phyloP scores from a whole-genome alignment of 2,113 vertebrate species.

The Coreoperca whiteheadi region DNA sequence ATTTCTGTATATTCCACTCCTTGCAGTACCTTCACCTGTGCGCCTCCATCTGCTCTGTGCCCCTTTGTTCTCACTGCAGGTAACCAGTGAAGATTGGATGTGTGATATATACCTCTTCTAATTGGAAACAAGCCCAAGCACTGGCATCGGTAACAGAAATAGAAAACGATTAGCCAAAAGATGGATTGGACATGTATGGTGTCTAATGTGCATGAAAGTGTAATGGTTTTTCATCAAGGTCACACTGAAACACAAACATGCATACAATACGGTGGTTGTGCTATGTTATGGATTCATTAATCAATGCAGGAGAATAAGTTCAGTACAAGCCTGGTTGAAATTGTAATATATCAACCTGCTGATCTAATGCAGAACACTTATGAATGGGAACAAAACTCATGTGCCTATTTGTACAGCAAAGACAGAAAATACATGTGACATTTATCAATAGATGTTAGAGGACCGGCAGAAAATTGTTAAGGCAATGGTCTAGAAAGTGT shows the following conservation, averaged over 20 bases:
- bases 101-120: conserved; percentile 72
- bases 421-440: conserved; percentile 27
- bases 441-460: too few species aligned
- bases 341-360: conserved; percentile 50
- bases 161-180: conserved; percentile 66
- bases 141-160: conserved; percentile 57
- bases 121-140: conserved; percentile 69
- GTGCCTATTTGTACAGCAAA: conserved; percentile 2
- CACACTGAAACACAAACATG: conserved; percentile 67
- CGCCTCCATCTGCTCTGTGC: conserved; percentile 4
- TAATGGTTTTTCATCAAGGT: conserved; percentile 75
- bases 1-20: conserved; percentile 62
- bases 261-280: conserved; percentile 33
- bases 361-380: conserved; percentile 22
- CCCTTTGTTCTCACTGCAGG: conserved; percentile 64
- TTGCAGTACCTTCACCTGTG: conserved; percentile 63
- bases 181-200: conserved; percentile 66
- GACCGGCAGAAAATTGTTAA: too few species aligned
- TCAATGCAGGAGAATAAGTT: conserved; percentile 43
- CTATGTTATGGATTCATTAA: conserved; percentile 63
- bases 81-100: conserved; percentile 66
- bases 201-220: conserved; percentile 74
- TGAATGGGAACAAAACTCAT: conserved; percentile 12
- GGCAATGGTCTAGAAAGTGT: too few species aligned
- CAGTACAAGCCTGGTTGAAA: conserved; percentile 24